phyloP scores from a whole-genome alignment of 2,113 vertebrate genomes.

The Zootoca vivipara region DNA sequence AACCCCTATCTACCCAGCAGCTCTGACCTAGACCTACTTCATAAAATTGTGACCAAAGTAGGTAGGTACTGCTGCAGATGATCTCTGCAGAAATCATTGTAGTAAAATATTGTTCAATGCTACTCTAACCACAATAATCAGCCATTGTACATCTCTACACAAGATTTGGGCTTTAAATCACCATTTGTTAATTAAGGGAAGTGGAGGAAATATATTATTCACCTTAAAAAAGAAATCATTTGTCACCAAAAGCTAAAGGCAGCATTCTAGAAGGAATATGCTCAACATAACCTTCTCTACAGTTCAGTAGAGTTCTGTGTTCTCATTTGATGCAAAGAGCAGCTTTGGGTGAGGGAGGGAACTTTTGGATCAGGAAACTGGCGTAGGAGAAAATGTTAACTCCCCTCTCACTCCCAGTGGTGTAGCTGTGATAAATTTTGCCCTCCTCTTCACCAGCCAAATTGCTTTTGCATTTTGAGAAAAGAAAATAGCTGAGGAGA shows the following conservation, averaged over 20 bases:
- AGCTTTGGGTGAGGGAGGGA: neutral
- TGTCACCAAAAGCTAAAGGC: neutral
- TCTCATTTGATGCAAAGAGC: neutral
- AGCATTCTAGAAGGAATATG: neutral
- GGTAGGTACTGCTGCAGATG: conserved; percentile 63
- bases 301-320: neutral
- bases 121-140: neutral
- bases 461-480: neutral
- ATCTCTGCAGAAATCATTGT: neutral
- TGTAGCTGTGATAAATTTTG: neutral
- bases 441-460: too few relatives aligned
- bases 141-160: neutral
- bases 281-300: neutral
- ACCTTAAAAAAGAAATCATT: neutral
- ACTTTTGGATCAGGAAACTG: neutral
- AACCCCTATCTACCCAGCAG: conserved; percentile 72
- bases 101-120: neutral
- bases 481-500: neutral
- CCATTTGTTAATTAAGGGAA: neutral
- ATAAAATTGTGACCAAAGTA: conserved; percentile 78
- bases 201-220: neutral
- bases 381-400: neutral
- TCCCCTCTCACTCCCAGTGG: neutral
- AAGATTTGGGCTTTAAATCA: neutral
- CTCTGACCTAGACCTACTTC: conserved; percentile 77